Evolutionary conservation across 2,113 vertebrate species (phyloP).

Genomic region (Phasianus colchicus): DNA sequence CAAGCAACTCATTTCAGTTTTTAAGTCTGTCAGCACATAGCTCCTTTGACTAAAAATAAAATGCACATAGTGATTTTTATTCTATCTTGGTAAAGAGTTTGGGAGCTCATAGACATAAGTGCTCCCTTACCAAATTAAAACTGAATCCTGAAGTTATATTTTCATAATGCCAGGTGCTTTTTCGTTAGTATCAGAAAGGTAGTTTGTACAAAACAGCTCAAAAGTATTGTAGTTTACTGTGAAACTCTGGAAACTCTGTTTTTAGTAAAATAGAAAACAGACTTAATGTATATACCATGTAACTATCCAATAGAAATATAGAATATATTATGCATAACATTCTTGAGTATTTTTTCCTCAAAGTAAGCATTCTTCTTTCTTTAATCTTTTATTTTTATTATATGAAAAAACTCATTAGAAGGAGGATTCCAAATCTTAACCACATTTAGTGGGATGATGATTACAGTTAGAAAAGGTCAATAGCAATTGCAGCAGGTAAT

Average conservation of each 20-base stretch:
- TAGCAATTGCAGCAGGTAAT: not conserved
- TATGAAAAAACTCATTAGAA: not conserved
- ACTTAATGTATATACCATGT: not conserved
- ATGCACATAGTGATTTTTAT: not conserved
- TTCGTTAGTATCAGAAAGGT: not conserved
- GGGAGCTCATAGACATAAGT: not conserved
- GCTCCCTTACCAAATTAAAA: not conserved
- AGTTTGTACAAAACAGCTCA: not conserved
- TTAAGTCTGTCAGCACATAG: not conserved
- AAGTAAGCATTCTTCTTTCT: not conserved
- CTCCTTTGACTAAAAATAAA: not conserved
- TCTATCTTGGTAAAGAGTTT: not conserved
- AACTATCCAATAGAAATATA: not conserved
- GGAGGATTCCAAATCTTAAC: not conserved
- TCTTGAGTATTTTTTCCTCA: not conserved
- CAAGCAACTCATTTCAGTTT: not conserved
- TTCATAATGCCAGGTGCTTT: not conserved
- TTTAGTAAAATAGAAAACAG: not conserved
- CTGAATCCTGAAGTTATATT: not conserved
- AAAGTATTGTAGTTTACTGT: not conserved
- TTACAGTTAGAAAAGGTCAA: not conserved
- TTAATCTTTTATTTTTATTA: not conserved
- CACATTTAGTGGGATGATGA: fast-evolving
- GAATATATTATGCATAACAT: not conserved
- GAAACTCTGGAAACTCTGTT: not conserved